phyloP scores from a whole-genome alignment of 2,113 vertebrate genomes.

The Beaufortia kweichowensis region DNA sequence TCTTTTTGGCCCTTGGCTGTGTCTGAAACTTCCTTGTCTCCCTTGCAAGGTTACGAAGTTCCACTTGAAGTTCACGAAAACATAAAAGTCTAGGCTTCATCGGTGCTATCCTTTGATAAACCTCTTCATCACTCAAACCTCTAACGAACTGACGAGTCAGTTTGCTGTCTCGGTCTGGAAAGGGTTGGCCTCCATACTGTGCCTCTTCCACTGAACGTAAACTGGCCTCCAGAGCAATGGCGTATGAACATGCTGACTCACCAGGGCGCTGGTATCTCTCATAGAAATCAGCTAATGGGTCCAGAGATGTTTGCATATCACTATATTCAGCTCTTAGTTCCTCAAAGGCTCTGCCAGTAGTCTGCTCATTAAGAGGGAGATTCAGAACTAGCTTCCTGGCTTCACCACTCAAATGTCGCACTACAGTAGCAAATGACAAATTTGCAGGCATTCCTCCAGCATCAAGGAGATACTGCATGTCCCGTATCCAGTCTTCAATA shows the following conservation, averaged over 20 bases:
- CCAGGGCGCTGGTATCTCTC: conserved; percentile 14
- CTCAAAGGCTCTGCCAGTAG: not conserved
- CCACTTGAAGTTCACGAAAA: conserved; percentile 17
- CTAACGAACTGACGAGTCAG: conserved; percentile 35
- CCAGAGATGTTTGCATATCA: conserved; percentile 5
- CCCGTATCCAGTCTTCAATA: conserved; percentile 23
- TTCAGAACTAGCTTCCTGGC: conserved; percentile 1
- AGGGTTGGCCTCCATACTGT: conserved; percentile 2
- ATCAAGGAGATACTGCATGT: conserved; percentile 41
- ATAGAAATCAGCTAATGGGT: conserved; percentile 39
- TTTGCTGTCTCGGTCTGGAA: conserved; percentile 21
- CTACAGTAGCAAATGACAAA: conserved; percentile 4
- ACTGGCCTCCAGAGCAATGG: conserved; percentile 38
- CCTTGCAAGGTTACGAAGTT: not conserved
- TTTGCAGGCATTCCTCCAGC: conserved; percentile 2
- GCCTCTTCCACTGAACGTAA: not conserved
- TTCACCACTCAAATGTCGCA: conserved; percentile 22
- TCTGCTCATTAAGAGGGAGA: not conserved
- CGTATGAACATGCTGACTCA: conserved; percentile 34
- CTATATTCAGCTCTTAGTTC: conserved; percentile 18
- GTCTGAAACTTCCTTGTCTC: conserved; percentile 9
- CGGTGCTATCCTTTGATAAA: conserved; percentile 1
- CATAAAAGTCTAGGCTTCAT: not conserved
- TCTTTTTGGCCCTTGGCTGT: not conserved
- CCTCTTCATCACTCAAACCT: conserved; percentile 1